A percentile compares a stretch with the other conserved stretches of the same genome.
These are phyloP conservation scores for Ophion slaviceki DNA, from an alignment of 2,888 invertebrate genomes.

Conservation along the genomic window DNA sequence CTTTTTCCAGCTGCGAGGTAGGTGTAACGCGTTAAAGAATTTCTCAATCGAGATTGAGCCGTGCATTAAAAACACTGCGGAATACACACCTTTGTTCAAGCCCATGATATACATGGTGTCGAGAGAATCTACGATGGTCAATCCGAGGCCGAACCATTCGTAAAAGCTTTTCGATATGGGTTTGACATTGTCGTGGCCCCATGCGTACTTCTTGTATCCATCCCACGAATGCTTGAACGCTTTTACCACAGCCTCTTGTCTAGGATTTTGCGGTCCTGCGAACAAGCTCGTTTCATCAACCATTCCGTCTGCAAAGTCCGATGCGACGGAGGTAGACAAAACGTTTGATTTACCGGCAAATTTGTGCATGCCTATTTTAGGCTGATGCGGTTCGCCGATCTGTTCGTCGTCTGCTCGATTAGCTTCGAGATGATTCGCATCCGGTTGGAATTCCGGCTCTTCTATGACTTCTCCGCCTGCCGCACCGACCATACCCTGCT, in stretches of 20 bases:
- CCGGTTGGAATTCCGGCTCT: conserved; percentile 83
- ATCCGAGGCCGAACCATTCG: conserved; percentile 98
- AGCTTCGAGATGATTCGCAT: conserved; percentile 75
- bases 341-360: conserved; percentile 74
- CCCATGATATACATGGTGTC: conserved; percentile 99
- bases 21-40: background rate
- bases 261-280: conserved; percentile 90
- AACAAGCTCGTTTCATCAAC: background rate
- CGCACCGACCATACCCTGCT: conserved; percentile 59
- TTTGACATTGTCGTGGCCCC: conserved; percentile 98
- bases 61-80: background rate
- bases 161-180: conserved; percentile 93
- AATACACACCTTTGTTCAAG: conserved; percentile 90
- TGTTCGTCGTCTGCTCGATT: conserved; percentile 81
- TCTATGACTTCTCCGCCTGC: conserved; percentile 83
- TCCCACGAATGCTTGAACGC: conserved; percentile 97
- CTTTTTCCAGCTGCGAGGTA: too few species aligned
- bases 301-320: background rate
- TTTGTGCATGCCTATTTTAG: conserved; percentile 77
- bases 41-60: background rate
- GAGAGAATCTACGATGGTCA: conserved; percentile 97
- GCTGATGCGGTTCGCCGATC: conserved; percentile 80
- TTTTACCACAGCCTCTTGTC: conserved; percentile 93
- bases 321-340: background rate
- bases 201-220: conserved; percentile 96